These are phyloP conservation scores for Platycnemis pennipes DNA, from an alignment of 2,888 invertebrate genomes.

Conservation along the genomic window DNA sequence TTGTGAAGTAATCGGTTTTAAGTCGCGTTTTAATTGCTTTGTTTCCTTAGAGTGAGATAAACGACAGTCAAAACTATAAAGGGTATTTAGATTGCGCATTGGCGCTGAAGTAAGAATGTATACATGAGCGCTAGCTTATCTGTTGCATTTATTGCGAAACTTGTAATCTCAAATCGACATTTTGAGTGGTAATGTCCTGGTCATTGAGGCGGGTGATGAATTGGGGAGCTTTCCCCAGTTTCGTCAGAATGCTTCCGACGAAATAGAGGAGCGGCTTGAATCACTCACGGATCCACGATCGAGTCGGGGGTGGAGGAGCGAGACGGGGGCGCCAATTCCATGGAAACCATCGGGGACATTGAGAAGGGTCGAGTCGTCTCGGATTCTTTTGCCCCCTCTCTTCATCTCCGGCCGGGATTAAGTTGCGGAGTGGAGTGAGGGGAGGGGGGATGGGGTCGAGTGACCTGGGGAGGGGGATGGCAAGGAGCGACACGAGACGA, in stretches of 20 bases:
- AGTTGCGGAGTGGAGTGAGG: not conserved
- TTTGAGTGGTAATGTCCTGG: not conserved
- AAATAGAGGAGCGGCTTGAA: not conserved
- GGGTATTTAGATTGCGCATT: no score
- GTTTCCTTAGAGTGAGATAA: no score
- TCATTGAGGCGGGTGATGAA: not conserved
- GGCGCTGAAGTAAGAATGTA: no score
- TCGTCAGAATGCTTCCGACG: no score
- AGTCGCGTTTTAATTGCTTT: no score
- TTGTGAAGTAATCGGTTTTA: no score
- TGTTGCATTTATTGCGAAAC: no score
- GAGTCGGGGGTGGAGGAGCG: not conserved
- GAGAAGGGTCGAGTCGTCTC: constrained; percentile 37
- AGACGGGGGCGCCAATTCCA: constrained; percentile 2
- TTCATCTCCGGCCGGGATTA: constrained; percentile 18
- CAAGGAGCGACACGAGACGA: constrained; percentile 4
- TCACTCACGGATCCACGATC: not conserved
- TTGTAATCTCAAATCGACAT: not conserved
- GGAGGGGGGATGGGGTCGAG: not conserved
- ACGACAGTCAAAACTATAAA: no score
- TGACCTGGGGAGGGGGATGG: not conserved
- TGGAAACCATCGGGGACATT: constrained; percentile 35
- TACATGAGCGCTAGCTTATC: no score
- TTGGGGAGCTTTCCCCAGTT: not conserved
- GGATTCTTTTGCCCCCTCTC: constrained; percentile 15